phyloP scores from a whole-genome alignment of 2,113 vertebrate genomes.

The Larimichthys crocea region DNA sequence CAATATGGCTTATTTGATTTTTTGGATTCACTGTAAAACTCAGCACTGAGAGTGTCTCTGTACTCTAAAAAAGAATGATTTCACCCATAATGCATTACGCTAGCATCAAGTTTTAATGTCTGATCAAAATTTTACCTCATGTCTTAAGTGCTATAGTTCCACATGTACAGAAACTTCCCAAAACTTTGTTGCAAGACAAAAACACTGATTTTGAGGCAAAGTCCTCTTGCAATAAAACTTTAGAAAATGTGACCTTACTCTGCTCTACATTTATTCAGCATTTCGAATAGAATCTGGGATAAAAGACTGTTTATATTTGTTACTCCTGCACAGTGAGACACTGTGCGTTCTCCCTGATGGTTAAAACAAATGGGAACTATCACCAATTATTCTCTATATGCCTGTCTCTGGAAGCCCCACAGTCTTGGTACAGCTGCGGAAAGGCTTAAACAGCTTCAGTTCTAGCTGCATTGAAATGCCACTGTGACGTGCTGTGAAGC shows the following conservation, averaged over 20 bases:
- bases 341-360: not conserved
- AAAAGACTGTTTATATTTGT: conserved; percentile 23
- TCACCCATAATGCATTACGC: not conserved
- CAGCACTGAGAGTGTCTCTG: not conserved
- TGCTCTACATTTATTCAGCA: conserved; percentile 30
- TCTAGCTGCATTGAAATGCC: conserved; percentile 5
- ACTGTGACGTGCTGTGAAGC: conserved; percentile 6
- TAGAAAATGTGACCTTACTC: not conserved
- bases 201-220: not conserved
- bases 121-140: not conserved
- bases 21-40: conserved; percentile 41
- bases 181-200: not conserved
- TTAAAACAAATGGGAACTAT: conserved; percentile 26
- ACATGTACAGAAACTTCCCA: not conserved
- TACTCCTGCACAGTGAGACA: conserved; percentile 23
- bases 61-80: not conserved
- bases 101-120: not conserved
- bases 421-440: conserved; percentile 5
- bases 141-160: not conserved
- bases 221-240: not conserved
- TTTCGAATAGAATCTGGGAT: conserved; percentile 14
- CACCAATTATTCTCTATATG: conserved; percentile 32
- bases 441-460: conserved; percentile 17
- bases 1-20: conserved; percentile 63
- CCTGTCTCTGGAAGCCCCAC: conserved; percentile 16